Base-by-base conservation (phyloP, 1,140 invertebrate species). In the Vanessa tameamea region DNA sequence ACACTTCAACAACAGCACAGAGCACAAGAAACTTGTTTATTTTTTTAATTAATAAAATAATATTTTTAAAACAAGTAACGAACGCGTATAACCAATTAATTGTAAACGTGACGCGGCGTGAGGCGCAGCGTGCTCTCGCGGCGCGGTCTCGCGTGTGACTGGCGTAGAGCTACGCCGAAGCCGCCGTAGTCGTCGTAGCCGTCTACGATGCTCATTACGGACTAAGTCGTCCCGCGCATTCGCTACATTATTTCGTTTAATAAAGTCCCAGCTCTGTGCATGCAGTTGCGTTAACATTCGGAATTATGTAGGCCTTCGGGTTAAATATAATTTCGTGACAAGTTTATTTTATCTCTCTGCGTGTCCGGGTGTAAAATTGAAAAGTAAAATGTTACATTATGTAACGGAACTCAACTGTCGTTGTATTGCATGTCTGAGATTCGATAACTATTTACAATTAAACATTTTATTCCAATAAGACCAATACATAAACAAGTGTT, bases 181-280 rank as follows among this genome's bases (percentile, higher is more conserved):
- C 73, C 74, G 76, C 64, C 78, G 81, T 76, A 65, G 78, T 77
- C 74, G 31, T 81, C 67, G 57, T 61, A 61, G 57, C 57, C 77
- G 77, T 57, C 37, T 59, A 47, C 55, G 69, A 78, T 80, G 79
- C 85, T 86, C 83, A 86, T 88, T 84, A 85, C 75, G 68, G n/a
- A n/a, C 20, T 69, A 76, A 81, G 78, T 77, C 51, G 57, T 74
- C 72, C 76, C 78, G 75, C 77, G 69, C 79, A 77, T 82, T 82
- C 79, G 73, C 76, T 82, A 81, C 82, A 83, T 82, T 87, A 86
- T 85, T 86, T 83, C 80, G 81, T 85, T 82, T 86, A 89, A 89
- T 85, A 89, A 87, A 87, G 86, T 86, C 78, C 68, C 76, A 63
- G 68, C 67, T 75, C 72, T 75, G 77, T 78, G 72, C 80, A 78